Evolutionary conservation across 2,113 vertebrate species (phyloP).

Genomic region (Acanthisitta chloris): DNA sequence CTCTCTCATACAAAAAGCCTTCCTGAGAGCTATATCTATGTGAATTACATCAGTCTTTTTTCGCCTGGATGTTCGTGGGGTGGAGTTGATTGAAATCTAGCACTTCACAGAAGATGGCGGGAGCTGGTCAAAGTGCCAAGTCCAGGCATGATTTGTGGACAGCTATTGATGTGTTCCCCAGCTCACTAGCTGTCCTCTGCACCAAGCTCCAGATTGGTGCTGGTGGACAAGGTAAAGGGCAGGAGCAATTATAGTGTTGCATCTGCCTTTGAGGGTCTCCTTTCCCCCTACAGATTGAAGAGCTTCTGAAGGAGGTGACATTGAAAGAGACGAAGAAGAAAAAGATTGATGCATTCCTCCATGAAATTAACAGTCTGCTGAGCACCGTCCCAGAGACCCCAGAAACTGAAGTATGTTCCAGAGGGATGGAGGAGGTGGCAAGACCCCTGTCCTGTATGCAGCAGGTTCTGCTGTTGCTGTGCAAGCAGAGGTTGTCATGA

Average conservation of each 20-base stretch:
- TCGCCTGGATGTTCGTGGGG: neutral
- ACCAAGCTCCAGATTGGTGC: accelerated
- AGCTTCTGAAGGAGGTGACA: slow-evolving; percentile 89
- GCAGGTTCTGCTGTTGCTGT: neutral
- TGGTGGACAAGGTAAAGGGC: neutral
- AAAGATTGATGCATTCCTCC: slow-evolving; percentile 82
- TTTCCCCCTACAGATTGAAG: slow-evolving; percentile 81
- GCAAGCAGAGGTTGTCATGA: neutral
- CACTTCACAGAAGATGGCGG: neutral
- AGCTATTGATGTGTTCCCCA: neutral
- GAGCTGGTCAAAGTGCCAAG: accelerated
- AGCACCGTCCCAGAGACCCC: slow-evolving; percentile 74
- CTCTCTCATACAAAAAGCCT: accelerated
- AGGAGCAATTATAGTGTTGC: neutral
- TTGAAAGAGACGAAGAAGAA: slow-evolving; percentile 86
- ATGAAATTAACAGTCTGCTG: slow-evolving; percentile 78
- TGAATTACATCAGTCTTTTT: accelerated
- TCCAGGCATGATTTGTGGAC: neutral
- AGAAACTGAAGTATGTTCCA: slow-evolving; percentile 76
- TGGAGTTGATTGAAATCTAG: neutral
- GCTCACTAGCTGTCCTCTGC: neutral
- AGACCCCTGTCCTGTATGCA: neutral
- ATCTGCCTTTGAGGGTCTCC: neutral
- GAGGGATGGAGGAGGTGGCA: neutral
- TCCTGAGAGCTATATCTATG: accelerated